A percentile compares a stretch with the other conserved stretches of the same genome.
These are phyloP conservation scores for Melanerpes formicivorus DNA, from an alignment of 2,113 vertebrate species.

Conservation along the genomic window DNA sequence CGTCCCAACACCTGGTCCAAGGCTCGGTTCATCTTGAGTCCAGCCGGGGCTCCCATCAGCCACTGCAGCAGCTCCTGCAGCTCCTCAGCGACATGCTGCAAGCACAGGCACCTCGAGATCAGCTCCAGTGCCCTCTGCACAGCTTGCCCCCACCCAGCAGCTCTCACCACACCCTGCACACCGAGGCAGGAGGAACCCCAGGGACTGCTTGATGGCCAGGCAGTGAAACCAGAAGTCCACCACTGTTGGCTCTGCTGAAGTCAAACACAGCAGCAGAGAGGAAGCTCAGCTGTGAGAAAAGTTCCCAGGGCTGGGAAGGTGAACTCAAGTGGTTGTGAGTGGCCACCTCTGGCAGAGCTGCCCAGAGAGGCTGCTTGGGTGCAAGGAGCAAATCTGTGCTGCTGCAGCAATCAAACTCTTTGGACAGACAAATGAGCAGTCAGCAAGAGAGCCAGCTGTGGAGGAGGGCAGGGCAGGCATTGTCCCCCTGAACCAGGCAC, in stretches of 20 bases:
- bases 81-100: conserved; percentile 86
- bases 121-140: too few relatives aligned
- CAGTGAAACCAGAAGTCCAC: background rate
- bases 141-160: too few relatives aligned
- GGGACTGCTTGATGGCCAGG: background rate
- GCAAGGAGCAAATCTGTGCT: background rate
- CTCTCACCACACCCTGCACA: background rate
- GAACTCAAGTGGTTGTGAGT: background rate
- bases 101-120: background rate
- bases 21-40: conserved; percentile 96
- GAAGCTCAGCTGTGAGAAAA: background rate
- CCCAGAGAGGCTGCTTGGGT: background rate
- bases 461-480: too few relatives aligned
- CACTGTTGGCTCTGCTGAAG: background rate
- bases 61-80: conserved; percentile 93
- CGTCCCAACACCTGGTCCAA: conserved; percentile 94
- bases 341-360: background rate
- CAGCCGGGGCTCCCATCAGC: conserved; percentile 97
- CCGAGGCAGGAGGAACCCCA: background rate
- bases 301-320: background rate
- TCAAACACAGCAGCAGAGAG: background rate
- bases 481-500: too few relatives aligned
- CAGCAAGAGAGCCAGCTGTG: background rate
- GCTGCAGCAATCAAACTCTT: background rate
- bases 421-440: background rate